A percentile compares a stretch with the other conserved stretches of the same genome.
Evolutionary conservation across 2,113 vertebrate genomes (phyloP).

Genomic region (Calidris pygmaea): DNA sequence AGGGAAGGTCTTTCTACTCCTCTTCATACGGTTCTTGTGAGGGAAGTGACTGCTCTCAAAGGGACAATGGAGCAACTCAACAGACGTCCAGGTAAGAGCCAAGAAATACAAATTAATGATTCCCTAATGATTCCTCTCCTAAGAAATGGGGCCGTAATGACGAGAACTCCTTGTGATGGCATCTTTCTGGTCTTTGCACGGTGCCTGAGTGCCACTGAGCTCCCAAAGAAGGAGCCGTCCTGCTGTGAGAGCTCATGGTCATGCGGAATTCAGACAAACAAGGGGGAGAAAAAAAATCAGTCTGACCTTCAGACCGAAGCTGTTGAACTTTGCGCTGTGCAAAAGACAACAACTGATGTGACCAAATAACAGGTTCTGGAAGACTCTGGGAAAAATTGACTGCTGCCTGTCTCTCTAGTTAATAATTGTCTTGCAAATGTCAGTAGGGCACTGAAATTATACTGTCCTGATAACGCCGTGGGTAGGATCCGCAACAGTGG

Average conservation of each 20-base stretch:
- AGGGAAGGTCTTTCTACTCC: background rate
- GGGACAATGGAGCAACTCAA: background rate
- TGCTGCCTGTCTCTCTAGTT: background rate
- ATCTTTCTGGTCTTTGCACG: background rate
- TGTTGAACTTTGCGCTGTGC: background rate
- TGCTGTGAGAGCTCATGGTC: background rate
- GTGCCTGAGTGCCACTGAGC: background rate
- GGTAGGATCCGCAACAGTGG: background rate
- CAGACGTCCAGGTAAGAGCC: background rate
- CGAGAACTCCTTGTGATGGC: background rate
- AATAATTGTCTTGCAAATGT: background rate
- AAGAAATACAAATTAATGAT: too few relatives aligned
- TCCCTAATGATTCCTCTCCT: background rate
- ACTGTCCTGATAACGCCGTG: background rate
- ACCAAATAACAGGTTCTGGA: background rate
- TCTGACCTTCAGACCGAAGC: background rate
- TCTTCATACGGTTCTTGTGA: background rate
- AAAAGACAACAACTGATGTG: background rate
- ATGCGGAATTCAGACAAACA: too few relatives aligned
- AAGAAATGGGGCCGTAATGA: rapidly evolving
- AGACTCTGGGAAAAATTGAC: background rate
- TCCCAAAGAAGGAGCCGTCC: background rate
- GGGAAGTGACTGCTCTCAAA: background rate
- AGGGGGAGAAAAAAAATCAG: background rate
- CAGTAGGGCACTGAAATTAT: background rate